Base-by-base conservation (phyloP, 1,140 invertebrate species). In the Antheraea mylitta region DNA sequence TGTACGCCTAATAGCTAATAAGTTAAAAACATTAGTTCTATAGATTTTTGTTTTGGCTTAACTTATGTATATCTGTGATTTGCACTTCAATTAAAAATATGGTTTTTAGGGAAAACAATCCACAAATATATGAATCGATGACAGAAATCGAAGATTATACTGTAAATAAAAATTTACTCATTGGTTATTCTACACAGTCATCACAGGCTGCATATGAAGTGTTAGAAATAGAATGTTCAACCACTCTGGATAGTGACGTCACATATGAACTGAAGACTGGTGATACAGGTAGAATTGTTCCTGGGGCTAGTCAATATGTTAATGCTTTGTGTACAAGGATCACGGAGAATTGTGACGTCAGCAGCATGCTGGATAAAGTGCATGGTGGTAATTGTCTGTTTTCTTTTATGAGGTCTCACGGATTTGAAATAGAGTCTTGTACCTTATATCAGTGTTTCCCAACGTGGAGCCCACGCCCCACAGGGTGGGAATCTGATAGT, bases 141-240 rank as follows among this genome's bases (percentile, higher is more conserved):
- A 66, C 67, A 18, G 66, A 72, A 45, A 70, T 85, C 37, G 86
- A 87, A 73, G 75, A 81, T 8, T 87, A 85, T 45, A 77, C 63
- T 3, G 78, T 85, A 38, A 76, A 86, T 45, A 87, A 80, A 19
- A 87, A 89, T 38, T 58, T 85, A 58, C 58, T 91, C 0, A 71
- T 91, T 36, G 72, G 79, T 19, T 90, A 91, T 37, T 83, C 89
- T 1, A 83, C 86, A 2, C 85, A 89, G 58, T 84, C 87, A 0
- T 82, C 83, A 0, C 71, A 84, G 67, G 75, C 82, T 0, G 87
- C 87, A 5, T 91, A 91, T 66, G 89, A 91, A 72, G 77, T 85
- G 5, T 58, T 90, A 13, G 80, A 88, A 75, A 84, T 91, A 45
- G 89, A 91, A 75, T 85, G 80, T 64, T 83, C 86, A 0, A 80